Percentiles rank a stretch among this genome's conserved stretches.
Evolutionary conservation across 2,888 invertebrate species (phyloP).

Genomic region (Torymus auratus): DNA sequence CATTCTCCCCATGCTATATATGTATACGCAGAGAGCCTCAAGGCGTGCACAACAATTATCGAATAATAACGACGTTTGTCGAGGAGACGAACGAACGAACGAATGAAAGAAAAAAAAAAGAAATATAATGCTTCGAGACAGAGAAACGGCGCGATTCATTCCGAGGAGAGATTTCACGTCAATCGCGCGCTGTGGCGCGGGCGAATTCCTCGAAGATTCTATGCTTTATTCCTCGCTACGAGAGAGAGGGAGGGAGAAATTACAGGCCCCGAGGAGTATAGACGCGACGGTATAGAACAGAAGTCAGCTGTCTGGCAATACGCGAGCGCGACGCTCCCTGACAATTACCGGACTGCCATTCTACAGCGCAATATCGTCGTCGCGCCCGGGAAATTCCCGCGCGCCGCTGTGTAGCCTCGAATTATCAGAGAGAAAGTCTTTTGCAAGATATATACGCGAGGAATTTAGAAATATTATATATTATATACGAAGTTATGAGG

Average conservation of each 20-base stretch:
- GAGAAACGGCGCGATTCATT: constrained; percentile 1
- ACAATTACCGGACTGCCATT: neutral
- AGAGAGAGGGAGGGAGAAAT: constrained; percentile 22
- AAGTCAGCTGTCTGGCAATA: neutral
- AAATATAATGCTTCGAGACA: neutral
- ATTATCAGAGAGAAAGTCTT: constrained; percentile 16
- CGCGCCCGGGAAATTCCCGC: too few relatives aligned
- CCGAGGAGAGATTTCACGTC: constrained; percentile 19
- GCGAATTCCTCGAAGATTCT: constrained; percentile 35
- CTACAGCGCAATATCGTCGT: neutral
- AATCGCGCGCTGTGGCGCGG: constrained; percentile 8
- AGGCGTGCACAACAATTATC: constrained; percentile 1
- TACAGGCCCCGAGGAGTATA: constrained; percentile 10
- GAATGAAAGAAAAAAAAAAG: neutral
- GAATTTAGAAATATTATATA: constrained; percentile 7
- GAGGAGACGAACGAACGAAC: neutral
- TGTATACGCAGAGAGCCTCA: neutral
- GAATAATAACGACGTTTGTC: constrained; percentile 27
- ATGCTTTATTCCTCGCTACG: neutral
- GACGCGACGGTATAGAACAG: neutral
- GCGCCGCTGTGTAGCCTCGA: neutral
- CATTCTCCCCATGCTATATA: too few relatives aligned
- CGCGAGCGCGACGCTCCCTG: neutral
- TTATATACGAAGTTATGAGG: neutral
- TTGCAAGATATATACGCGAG: constrained; percentile 4